Conservation (phyloP, 2,797 vertebrate genomes). For the Periophthalmus magnuspinnatus region DNA sequence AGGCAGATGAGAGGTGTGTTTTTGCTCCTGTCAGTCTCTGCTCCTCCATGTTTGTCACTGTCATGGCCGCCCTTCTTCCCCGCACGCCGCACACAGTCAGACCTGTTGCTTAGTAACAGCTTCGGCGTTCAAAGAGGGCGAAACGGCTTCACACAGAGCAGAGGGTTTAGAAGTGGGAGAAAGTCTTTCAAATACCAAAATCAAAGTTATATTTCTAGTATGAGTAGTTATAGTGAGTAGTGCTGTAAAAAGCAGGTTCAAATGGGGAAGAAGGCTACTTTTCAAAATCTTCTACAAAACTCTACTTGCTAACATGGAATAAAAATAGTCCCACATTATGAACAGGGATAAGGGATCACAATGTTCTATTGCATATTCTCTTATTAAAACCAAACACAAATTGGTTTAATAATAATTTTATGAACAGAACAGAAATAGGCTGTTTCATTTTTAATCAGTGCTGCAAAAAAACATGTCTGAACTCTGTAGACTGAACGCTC, state of each 20-base stretch:
- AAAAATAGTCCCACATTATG: too few species aligned
- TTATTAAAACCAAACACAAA: too few species aligned
- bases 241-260: not conserved
- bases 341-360: too few species aligned
- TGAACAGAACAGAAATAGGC: too few species aligned
- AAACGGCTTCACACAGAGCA: conserved; percentile 23
- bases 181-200: not conserved
- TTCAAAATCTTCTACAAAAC: too few species aligned
- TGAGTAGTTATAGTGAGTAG: not conserved
- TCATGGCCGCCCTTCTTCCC: conserved; percentile 40
- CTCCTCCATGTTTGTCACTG: conserved; percentile 57
- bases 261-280: too few species aligned
- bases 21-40: conserved; percentile 33
- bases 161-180: not conserved
- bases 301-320: too few species aligned
- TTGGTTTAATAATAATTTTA: too few species aligned
- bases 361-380: too few species aligned
- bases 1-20: conserved; percentile 35
- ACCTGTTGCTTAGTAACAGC: conserved; percentile 77
- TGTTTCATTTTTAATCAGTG: too few species aligned
- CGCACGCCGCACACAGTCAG: conserved; percentile 42
- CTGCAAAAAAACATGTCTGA: too few species aligned
- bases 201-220: not conserved
- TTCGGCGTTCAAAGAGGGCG: conserved; percentile 46
- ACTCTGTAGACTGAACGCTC: too few species aligned